Percentiles rank a stretch among this genome's conserved stretches.
phyloP scores from a whole-genome alignment of 1,140 invertebrate genomes.

The Sogatella furcifera region DNA sequence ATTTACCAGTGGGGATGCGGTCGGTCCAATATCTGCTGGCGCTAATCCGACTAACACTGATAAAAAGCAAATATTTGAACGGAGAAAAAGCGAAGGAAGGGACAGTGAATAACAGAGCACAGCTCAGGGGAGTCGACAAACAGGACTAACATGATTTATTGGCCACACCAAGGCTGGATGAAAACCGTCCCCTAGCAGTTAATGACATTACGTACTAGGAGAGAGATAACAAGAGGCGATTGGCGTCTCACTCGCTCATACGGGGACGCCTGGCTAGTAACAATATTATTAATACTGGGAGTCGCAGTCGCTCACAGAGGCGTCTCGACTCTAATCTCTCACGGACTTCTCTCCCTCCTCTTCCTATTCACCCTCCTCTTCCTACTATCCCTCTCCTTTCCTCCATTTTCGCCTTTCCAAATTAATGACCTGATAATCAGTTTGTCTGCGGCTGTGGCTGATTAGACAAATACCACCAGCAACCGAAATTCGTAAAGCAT shows the following conservation, averaged over 20 bases:
- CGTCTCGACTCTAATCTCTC: not conserved
- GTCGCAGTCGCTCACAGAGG: not conserved
- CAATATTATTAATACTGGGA: not conserved
- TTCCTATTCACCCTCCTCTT: too few species aligned
- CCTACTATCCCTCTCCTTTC: not conserved
- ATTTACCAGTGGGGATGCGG: not conserved
- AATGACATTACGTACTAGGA: not conserved
- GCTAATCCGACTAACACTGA: not conserved
- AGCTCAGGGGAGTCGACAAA: not conserved
- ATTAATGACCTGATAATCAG: not conserved
- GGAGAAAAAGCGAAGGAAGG: not conserved
- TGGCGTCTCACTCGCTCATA: not conserved
- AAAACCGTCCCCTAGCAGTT: not conserved
- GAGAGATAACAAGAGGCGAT: not conserved
- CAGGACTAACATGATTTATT: not conserved
- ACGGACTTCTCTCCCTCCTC: not conserved
- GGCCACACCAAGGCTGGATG: not conserved
- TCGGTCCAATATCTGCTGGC: too few species aligned
- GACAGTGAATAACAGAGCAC: not conserved
- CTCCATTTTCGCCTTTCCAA: not conserved
- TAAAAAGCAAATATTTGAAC: conserved; percentile 1
- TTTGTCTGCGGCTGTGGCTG: not conserved
- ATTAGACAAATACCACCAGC: too few species aligned
- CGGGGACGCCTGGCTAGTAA: not conserved
- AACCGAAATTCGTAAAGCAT: too few species aligned